A percentile compares a stretch with the other conserved stretches of the same genome.
Evolutionary conservation across 2,113 vertebrate genomes (phyloP).

Genomic region (Aplodontia rufa): DNA sequence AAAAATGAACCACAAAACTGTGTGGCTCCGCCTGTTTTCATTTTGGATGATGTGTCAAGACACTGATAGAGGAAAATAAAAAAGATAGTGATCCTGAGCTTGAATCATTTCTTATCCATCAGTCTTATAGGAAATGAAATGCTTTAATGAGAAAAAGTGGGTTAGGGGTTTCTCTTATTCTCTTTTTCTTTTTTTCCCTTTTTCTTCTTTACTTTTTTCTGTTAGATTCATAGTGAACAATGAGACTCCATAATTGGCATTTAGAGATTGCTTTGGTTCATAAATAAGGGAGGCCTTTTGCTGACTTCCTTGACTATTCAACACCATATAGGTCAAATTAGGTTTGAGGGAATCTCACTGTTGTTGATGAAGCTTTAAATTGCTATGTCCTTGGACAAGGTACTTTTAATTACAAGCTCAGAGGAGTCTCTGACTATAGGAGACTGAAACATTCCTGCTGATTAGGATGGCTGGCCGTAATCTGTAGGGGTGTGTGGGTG

Average conservation of each 20-base stretch:
- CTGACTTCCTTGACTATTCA: conserved; percentile 61
- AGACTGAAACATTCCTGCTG: neutral
- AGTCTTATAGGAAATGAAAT: conserved; percentile 72
- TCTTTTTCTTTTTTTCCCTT: neutral
- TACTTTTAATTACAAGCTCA: conserved; percentile 70
- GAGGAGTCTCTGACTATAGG: neutral
- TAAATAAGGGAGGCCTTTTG: conserved; percentile 64
- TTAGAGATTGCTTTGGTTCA: conserved; percentile 50
- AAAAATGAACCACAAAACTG: conserved; percentile 71
- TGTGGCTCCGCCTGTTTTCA: conserved; percentile 46
- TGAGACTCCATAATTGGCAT: conserved; percentile 38
- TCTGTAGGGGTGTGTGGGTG: neutral
- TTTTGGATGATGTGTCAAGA: conserved; percentile 67
- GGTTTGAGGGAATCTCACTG: conserved; percentile 53
- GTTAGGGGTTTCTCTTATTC: neutral
- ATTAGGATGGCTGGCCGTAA: neutral
- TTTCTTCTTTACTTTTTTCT: neutral
- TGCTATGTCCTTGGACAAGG: conserved; percentile 37
- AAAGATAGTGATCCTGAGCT: conserved; percentile 55
- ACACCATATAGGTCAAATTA: conserved; percentile 39
- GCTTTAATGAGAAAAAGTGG: conserved; percentile 62
- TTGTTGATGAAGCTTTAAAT: conserved; percentile 57
- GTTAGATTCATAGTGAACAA: conserved; percentile 41
- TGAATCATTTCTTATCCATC: conserved; percentile 61
- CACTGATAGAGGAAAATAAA: conserved; percentile 52